These are phyloP conservation scores for Natrix natrix DNA, from an alignment of 2,797 vertebrate species.

Conservation along the genomic window DNA sequence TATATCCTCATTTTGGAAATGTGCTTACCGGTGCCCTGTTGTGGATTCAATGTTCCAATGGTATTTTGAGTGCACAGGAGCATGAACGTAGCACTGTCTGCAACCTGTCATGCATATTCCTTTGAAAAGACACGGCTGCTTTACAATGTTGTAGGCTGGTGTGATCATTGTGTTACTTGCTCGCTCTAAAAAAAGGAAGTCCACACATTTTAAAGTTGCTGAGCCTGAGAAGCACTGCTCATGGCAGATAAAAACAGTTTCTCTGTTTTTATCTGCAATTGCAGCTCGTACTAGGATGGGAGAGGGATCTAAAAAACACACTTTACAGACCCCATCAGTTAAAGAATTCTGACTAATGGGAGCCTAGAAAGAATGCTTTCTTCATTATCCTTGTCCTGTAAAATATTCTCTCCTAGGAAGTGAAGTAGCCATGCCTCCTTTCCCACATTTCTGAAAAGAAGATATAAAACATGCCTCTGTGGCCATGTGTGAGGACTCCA, in stretches of 20 bases:
- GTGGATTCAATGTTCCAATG: background rate
- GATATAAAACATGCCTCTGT: background rate
- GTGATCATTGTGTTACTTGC: background rate
- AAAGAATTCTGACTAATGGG: background rate
- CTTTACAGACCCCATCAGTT: background rate
- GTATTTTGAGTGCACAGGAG: background rate
- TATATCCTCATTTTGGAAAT: background rate
- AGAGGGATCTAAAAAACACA: background rate
- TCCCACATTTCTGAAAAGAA: background rate
- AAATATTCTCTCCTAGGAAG: background rate
- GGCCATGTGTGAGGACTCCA: background rate
- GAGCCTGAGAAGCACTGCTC: background rate
- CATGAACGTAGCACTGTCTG: background rate
- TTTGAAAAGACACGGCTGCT: background rate
- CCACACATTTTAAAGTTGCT: background rate
- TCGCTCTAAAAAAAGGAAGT: background rate
- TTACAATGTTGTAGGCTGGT: background rate
- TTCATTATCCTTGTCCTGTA: background rate
- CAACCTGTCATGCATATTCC: background rate
- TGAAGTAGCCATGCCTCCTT: background rate
- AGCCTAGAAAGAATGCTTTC: background rate
- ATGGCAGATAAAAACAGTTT: background rate
- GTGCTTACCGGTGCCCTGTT: background rate
- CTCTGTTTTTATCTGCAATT: background rate
- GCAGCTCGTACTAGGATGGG: background rate